These are phyloP conservation scores for Astropecten irregularis DNA, from an alignment of 53 echinoderm and acorn worm species.

Conservation along the genomic window DNA sequence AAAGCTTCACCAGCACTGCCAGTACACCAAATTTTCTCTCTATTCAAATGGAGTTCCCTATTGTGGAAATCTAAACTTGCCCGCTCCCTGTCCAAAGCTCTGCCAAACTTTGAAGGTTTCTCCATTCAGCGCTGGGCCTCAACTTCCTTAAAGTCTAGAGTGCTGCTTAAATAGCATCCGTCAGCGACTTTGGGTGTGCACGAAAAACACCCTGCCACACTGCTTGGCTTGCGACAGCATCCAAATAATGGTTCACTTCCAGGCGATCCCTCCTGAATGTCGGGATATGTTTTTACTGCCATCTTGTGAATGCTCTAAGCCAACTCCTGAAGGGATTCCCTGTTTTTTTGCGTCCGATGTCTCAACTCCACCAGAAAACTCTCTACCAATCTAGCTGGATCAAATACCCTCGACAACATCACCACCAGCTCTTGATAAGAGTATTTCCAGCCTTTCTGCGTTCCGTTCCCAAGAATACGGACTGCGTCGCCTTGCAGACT, in stretches of 20 bases:
- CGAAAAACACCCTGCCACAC: background rate
- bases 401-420: background rate
- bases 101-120: background rate
- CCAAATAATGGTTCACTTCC: too few species aligned
- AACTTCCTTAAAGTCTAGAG: background rate
- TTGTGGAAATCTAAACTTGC: slow-evolving; percentile 10
- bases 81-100: background rate
- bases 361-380: slow-evolving; percentile 18
- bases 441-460: background rate
- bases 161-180: background rate
- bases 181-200: background rate
- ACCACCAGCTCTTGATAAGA: background rate
- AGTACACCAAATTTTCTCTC: too few species aligned
- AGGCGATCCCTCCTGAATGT: background rate
- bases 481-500: slow-evolving; percentile 13
- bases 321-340: slow-evolving; percentile 15
- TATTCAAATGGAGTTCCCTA: background rate
- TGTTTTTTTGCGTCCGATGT: slow-evolving; percentile 11
- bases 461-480: background rate
- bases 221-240: background rate
- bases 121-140: background rate
- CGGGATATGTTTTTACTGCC: slow-evolving; percentile 8
- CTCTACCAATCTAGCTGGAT: background rate
- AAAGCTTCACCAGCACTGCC: too few species aligned
- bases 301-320: background rate